Conservation (phyloP, 2,113 vertebrate species). For the Tyrannus savana region DNA sequence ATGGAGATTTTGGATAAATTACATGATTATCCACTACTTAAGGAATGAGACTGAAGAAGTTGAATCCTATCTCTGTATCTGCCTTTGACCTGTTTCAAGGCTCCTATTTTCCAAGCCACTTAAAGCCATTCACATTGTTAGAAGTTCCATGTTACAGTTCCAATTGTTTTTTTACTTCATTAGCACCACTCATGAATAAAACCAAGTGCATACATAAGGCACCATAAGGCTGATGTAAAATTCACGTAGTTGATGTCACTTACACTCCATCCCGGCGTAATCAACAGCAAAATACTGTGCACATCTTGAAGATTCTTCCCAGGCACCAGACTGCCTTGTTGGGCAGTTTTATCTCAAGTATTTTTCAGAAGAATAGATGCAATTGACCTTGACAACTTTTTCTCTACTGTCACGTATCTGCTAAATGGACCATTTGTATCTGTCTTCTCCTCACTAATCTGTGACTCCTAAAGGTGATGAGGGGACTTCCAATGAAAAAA, state of each 20-base stretch:
- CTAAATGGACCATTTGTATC: neutral
- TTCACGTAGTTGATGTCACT: neutral
- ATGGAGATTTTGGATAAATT: neutral
- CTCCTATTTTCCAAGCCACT: neutral
- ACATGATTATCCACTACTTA: neutral
- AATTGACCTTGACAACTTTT: neutral
- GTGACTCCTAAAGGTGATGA: neutral
- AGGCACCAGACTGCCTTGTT: neutral
- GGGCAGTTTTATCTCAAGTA: neutral
- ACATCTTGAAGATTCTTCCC: neutral
- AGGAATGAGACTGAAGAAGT: neutral
- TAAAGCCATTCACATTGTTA: neutral
- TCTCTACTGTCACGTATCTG: neutral
- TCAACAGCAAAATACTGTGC: neutral
- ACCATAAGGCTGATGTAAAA: neutral
- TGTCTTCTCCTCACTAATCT: neutral
- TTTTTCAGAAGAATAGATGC: neutral
- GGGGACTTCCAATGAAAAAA: neutral
- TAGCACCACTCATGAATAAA: neutral
- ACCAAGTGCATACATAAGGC: neutral
- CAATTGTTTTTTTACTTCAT: neutral
- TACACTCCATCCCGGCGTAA: neutral
- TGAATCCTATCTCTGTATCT: neutral
- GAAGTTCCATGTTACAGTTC: neutral
- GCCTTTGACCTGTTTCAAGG: neutral